These are phyloP conservation scores for Pogonomyrmex californicus DNA, from an alignment of 1,140 invertebrate species.

Conservation along the genomic window DNA sequence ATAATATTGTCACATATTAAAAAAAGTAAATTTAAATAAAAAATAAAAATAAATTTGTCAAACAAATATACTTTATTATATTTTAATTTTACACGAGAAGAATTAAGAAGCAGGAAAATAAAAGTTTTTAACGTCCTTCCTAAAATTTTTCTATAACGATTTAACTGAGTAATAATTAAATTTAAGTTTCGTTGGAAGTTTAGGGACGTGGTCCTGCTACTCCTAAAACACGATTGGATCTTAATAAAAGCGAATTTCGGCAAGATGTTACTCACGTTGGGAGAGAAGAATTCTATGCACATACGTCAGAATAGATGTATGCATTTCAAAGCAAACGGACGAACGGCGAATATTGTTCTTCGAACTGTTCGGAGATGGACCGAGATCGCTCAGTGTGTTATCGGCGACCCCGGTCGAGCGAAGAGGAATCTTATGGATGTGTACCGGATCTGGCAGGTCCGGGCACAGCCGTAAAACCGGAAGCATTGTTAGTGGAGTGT, in stretches of 20 bases:
- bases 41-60: neutral
- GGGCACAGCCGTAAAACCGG: slow-evolving; percentile 42
- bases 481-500: slow-evolving; percentile 52
- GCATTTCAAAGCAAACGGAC: neutral
- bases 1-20: neutral
- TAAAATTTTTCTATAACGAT: neutral
- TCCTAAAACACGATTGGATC: neutral
- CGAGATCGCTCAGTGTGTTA: slow-evolving; percentile 9
- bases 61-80: neutral
- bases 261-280: neutral
- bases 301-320: neutral
- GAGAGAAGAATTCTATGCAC: neutral
- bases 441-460: neutral
- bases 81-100: neutral
- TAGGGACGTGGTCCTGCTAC: neutral
- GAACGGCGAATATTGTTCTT: slow-evolving; percentile 24
- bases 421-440: slow-evolving; percentile 12
- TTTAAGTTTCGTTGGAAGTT: neutral
- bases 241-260: neutral
- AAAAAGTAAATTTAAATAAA: neutral
- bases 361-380: neutral
- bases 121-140: neutral
- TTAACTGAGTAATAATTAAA: neutral
- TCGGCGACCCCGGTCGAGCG: slow-evolving; percentile 8
- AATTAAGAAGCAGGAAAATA: neutral